Evolutionary conservation across 2,113 vertebrate genomes (phyloP), one percentile per base, ranked within the genome.

Genomic region (Leptobrachium leishanense): DNA sequence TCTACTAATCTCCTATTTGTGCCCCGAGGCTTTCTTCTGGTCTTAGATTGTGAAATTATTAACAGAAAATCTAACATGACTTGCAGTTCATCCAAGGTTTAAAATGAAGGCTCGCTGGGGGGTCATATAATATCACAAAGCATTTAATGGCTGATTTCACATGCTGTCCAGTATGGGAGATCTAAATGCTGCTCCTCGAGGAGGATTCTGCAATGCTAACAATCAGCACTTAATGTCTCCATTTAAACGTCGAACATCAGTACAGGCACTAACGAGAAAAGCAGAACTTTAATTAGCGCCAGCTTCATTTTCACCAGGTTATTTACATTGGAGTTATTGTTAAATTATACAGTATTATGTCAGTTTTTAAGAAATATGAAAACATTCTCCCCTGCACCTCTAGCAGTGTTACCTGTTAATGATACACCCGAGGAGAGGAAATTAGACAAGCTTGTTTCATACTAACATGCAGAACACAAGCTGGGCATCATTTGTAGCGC

Each of bases 141-240:
- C 39, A 72, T 42, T 53, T 72, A 57, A 53, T 42, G 20, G 75
- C n/a, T 76, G 75, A 68, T 76, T 76, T 76, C 65, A 76, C 75
- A 68, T 76, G 41, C 65, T 55, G 75, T 68, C 46, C 64, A 68
- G 55, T 68, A 76, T 76, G 50, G 67, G 65, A 50, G 53, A 46
- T 59, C 75, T 73, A 65, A 73, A 80, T 74, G 15, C 63, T 68
- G 42, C 53, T 67, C 77, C 59, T 68, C 71, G 46, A 8, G 64
- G 71, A 67, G 71, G 67, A 67, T 80, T 74, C 71, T 65, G 54
- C 53, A 80, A 74, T 80, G 70, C 72, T 57, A 80, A 74, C 71
- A 80, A 74, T 80, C 68, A 67, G 31, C 43, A 31, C 67, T 80
- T 80, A 80, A 80, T 74, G 71, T 80, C 77, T 80, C 68, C 50